A percentile compares a stretch with the other conserved stretches of the same genome.
These are phyloP conservation scores for Miniopterus natalensis DNA, from an alignment of 2,113 vertebrate genomes.

Conservation along the genomic window DNA sequence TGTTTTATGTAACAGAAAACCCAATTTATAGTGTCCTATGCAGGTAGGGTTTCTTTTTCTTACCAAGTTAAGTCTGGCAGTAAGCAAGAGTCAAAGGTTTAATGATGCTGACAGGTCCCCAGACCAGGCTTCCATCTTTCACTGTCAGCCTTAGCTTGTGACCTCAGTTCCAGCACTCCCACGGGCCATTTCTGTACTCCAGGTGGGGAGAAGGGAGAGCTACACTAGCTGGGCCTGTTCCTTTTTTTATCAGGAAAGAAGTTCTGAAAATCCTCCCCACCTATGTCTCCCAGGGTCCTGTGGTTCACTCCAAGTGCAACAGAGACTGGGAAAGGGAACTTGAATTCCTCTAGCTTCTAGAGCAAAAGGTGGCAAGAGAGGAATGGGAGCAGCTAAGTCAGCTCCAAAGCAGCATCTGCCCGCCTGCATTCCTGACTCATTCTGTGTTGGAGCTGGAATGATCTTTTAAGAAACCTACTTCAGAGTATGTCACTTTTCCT, in stretches of 20 bases:
- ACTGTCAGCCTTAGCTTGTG: background rate
- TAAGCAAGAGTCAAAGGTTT: background rate
- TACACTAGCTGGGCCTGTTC: background rate
- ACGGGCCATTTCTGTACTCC: background rate
- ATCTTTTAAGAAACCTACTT: background rate
- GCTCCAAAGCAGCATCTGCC: background rate
- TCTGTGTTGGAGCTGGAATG: background rate
- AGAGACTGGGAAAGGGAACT: background rate
- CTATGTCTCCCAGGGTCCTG: background rate
- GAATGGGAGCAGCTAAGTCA: background rate
- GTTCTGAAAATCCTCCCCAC: background rate
- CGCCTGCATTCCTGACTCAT: background rate
- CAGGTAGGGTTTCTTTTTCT: background rate
- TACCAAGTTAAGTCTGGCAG: background rate
- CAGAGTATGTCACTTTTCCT: background rate
- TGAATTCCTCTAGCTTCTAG: background rate
- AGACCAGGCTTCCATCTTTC: background rate
- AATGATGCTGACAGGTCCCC: background rate
- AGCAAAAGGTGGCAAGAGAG: background rate
- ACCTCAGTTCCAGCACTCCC: rapidly evolving
- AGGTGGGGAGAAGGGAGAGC: background rate
- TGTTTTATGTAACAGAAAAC: background rate
- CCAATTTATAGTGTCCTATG: background rate
- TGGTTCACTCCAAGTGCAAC: background rate
- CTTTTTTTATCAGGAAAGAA: background rate